Base-by-base conservation (phyloP, 2,797 vertebrate species). In the Atherinosoma microstoma region DNA sequence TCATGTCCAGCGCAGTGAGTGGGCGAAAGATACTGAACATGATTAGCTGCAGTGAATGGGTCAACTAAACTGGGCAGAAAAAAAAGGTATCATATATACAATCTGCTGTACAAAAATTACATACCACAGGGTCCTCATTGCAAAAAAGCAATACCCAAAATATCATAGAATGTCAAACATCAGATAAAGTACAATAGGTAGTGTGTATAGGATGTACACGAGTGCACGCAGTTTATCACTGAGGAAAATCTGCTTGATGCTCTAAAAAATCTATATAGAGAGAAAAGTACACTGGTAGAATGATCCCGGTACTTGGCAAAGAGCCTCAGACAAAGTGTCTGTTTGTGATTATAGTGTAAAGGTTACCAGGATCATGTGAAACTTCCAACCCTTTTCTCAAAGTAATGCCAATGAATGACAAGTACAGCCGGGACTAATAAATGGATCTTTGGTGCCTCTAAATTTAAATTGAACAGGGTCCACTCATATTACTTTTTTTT, bases 331-430 rank as follows among this genome's bases (percentile, higher is more conserved):
- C 73, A 58, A 59, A 29, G 18, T 73, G 73, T 75, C 87, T 93
- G 92, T 87, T 92, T 90, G 76, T 85, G 85, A 93, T 93, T 92
- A 92, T 32, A 64, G 58, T 64, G 63, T 59, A 67, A 81, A 75
- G 76, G 68, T 75, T 83, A 76, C 73, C 51, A 20, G 75, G 78
- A 79, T 78, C 87, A 89, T 90, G 85, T 85, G 78, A 83, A 87
- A 85, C 77, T 58, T 81, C 66, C 80, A 72, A 83, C 78, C 58
- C 47, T 79, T 73, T 58, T 70, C 58, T 83, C 69, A 66, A 65
- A 82, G 82, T 70, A 64, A 83, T 70, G 71, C 73, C 75, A 71
- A 75, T 68, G 58, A 34, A 47, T 70, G 73, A 78, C 57, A 74
- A 42, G 49, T 67, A 65, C 40, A 59, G 60, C 68, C 70, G 70